Evolutionary conservation across 2,113 vertebrate species (phyloP).

Genomic region (Salvelinus namaycush): DNA sequence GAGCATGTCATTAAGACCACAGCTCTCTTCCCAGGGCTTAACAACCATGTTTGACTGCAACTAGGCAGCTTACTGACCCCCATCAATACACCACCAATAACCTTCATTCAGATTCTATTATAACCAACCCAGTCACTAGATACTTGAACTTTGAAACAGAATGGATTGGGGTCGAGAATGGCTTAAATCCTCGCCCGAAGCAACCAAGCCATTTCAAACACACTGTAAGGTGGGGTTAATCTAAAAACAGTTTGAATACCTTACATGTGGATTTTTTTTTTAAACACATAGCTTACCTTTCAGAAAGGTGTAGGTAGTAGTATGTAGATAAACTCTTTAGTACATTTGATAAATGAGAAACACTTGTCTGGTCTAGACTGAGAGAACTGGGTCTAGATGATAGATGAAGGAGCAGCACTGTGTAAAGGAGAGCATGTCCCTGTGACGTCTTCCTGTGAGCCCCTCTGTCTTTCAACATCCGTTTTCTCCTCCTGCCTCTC

Average conservation of each 20-base stretch:
- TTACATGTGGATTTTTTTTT: not conserved
- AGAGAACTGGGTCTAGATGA: conserved; percentile 17
- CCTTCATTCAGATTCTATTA: conserved; percentile 12
- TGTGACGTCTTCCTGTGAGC: conserved; percentile 31
- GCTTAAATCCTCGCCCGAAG: too few species aligned
- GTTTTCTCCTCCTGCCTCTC: conserved; percentile 33
- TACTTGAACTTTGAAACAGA: not conserved
- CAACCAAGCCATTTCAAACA: too few species aligned
- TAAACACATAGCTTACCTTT: not conserved
- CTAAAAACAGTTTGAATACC: too few species aligned
- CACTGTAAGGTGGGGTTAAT: too few species aligned
- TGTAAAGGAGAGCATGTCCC: not conserved
- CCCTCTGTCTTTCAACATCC: conserved; percentile 48
- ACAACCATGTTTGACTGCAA: not conserved
- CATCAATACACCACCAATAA: conserved; percentile 38
- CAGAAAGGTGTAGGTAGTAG: too few species aligned
- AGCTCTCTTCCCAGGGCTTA: conserved; percentile 18
- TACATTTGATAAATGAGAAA: not conserved
- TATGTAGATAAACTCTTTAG: too few species aligned
- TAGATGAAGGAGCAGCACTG: too few species aligned
- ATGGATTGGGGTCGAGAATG: not conserved
- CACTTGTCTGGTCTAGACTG: not conserved
- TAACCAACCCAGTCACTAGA: not conserved
- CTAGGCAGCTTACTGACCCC: conserved; percentile 3
- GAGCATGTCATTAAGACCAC: conserved; percentile 28